These are phyloP conservation scores for Tineola bisselliella DNA, from an alignment of 2,888 invertebrate genomes.

Conservation along the genomic window DNA sequence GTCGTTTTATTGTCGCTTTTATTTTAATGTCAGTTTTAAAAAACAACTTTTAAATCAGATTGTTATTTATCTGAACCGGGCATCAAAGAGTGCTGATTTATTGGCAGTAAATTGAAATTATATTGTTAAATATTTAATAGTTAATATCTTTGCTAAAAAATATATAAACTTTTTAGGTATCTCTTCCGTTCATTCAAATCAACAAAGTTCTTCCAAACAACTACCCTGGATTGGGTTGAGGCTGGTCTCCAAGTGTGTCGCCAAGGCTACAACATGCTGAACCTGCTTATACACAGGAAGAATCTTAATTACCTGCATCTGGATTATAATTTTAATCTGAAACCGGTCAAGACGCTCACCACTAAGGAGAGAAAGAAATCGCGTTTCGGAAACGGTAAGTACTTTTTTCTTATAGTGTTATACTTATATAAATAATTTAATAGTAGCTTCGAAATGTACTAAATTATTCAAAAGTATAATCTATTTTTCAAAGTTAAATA, in stretches of 20 bases:
- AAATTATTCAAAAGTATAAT: too few relatives aligned
- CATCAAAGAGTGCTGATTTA: too few relatives aligned
- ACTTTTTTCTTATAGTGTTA: too few relatives aligned
- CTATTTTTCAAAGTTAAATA: too few relatives aligned
- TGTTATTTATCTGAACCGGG: too few relatives aligned
- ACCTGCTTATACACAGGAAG: conserved; percentile 97
- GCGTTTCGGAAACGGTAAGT: conserved; percentile 89
- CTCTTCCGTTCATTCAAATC: conserved; percentile 99
- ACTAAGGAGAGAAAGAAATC: conserved; percentile 99
- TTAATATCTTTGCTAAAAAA: not conserved
- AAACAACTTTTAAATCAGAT: too few relatives aligned
- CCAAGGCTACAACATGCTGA: conserved; percentile 99
- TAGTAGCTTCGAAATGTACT: too few relatives aligned
- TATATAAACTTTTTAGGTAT: conserved; percentile 66
- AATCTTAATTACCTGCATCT: conserved; percentile 99
- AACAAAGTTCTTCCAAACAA: conserved; percentile 99
- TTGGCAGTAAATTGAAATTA: too few relatives aligned
- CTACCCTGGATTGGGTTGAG: conserved; percentile 99
- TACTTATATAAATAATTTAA: too few relatives aligned
- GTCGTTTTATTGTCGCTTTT: too few relatives aligned
- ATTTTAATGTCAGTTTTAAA: too few relatives aligned
- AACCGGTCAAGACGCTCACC: conserved; percentile 98
- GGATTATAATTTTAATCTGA: conserved; percentile 99
- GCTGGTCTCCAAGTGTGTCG: conserved; percentile 98
- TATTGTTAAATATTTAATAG: too few relatives aligned